These are phyloP conservation scores for Brenthis hecate DNA, from an alignment of 2,888 invertebrate genomes.

Conservation along the genomic window DNA sequence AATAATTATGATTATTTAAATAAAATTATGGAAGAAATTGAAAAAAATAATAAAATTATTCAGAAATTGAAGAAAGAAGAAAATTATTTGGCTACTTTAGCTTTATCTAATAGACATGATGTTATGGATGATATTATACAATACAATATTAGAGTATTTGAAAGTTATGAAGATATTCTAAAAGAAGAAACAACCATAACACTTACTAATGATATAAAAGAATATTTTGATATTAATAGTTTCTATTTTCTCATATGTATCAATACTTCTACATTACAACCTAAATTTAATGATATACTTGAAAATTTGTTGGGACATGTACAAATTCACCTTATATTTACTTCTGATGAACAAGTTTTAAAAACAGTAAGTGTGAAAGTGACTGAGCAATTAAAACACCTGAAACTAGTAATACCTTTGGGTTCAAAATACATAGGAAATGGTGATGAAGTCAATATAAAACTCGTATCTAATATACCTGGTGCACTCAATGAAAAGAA, in stretches of 20 bases:
- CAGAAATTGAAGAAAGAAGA: constrained; percentile 56
- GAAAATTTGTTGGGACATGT: constrained; percentile 52
- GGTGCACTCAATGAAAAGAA: constrained; percentile 55
- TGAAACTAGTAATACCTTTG: constrained; percentile 56
- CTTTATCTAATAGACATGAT: constrained; percentile 64
- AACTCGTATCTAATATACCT: constrained; percentile 59
- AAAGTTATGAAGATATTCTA: constrained; percentile 59
- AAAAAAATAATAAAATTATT: constrained; percentile 53
- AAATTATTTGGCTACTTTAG: constrained; percentile 58
- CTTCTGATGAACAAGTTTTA: constrained; percentile 47
- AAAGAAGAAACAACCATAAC: constrained; percentile 48
- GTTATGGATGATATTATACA: constrained; percentile 57
- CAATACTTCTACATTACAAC: constrained; percentile 45
- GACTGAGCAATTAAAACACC: constrained; percentile 50
- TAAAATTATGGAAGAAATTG: constrained; percentile 55
- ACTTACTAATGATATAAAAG: constrained; percentile 54
- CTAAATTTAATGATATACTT: constrained; percentile 51
- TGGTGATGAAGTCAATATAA: constrained; percentile 51
- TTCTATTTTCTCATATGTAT: constrained; percentile 58
- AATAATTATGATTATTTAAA: constrained; percentile 57
- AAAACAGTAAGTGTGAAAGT: constrained; percentile 60
- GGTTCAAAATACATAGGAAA: constrained; percentile 42
- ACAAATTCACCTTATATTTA: constrained; percentile 58
- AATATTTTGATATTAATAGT: constrained; percentile 55
- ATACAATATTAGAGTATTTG: constrained; percentile 52